These are phyloP conservation scores for Ellobius talpinus DNA, from an alignment of 2,113 vertebrate species.

Conservation along the genomic window DNA sequence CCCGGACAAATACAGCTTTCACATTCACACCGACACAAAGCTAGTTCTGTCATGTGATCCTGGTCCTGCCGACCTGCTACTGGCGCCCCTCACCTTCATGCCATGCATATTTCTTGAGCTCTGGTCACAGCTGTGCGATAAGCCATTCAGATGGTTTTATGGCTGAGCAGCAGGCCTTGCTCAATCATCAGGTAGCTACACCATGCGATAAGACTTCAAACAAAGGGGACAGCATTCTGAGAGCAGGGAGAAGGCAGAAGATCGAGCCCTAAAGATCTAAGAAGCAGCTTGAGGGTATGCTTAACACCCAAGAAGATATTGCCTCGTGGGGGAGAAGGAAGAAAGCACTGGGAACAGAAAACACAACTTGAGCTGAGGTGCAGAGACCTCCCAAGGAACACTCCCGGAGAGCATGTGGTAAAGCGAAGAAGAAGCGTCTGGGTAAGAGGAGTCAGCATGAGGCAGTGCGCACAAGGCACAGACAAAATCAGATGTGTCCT, in stretches of 20 bases:
- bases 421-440: not conserved
- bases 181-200: not conserved
- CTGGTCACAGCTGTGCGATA: not conserved
- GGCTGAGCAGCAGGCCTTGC: not conserved
- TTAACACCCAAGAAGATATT: not conserved
- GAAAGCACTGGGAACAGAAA: not conserved
- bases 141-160: not conserved
- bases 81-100: not conserved
- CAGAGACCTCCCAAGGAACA: not conserved
- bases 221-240: not conserved
- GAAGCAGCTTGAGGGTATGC: not conserved
- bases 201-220: not conserved
- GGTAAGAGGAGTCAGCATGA: not conserved
- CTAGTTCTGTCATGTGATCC: not conserved
- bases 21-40: not conserved
- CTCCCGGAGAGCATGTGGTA: accelerated
- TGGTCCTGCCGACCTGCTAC: not conserved
- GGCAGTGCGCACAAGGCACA: not conserved
- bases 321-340: not conserved
- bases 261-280: not conserved
- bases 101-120: not conserved
- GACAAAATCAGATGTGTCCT: not conserved
- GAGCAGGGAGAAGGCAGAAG: not conserved
- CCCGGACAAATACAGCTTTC: not conserved
- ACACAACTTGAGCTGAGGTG: not conserved